phyloP scores from a whole-genome alignment of 2,113 vertebrate species.

The Sinocyclocheilus anshuiensis region DNA sequence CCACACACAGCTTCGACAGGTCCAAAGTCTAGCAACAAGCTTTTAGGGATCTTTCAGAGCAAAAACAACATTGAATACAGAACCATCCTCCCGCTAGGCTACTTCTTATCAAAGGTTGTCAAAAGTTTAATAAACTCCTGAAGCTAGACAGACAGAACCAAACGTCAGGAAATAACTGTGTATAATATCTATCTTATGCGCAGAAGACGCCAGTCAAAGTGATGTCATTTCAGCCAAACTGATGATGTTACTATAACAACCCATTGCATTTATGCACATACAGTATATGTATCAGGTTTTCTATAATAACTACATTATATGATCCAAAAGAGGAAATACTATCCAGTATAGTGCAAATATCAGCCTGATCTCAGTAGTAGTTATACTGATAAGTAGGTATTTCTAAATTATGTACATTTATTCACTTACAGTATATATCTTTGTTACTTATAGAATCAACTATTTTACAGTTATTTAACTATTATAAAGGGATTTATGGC shows the following conservation, averaged over 20 bases:
- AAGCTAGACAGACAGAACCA: neutral
- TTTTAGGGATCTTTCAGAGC: neutral
- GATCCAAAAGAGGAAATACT: neutral
- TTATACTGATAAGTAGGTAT: neutral
- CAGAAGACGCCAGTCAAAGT: neutral
- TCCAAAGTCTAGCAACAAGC: neutral
- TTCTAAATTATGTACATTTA: neutral
- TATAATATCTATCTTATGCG: neutral
- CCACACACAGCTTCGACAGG: slow-evolving; percentile 5
- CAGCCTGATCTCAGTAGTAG: neutral
- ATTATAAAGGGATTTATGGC: no score
- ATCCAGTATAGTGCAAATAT: neutral
- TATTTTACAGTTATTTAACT: no score
- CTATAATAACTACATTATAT: neutral
- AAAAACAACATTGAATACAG: neutral
- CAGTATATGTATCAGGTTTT: neutral
- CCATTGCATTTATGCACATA: neutral
- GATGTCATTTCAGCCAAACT: neutral
- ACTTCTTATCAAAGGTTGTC: neutral
- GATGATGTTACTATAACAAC: neutral
- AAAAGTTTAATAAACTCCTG: neutral
- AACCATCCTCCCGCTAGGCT: neutral
- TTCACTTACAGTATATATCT: no score
- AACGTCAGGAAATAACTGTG: neutral
- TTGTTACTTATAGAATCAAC: no score